These are phyloP conservation scores for Papilio protenor DNA, from an alignment of 2,888 invertebrate species.

Conservation along the genomic window DNA sequence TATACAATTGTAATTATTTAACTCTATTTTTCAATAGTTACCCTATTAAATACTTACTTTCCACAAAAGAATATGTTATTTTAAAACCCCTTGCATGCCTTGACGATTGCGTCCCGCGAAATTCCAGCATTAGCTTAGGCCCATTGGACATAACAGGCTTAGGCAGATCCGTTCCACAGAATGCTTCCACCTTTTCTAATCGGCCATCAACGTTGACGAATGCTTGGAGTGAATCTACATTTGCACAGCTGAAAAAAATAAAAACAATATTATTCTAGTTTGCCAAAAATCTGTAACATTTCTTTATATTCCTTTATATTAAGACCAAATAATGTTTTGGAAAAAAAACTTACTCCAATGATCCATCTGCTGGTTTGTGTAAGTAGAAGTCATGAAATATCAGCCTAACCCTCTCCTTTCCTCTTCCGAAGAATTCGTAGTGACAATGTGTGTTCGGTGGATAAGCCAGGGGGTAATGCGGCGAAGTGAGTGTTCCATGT, in stretches of 20 bases:
- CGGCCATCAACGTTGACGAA: slow-evolving; percentile 92
- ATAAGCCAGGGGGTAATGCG: slow-evolving; percentile 93
- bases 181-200: slow-evolving; percentile 93
- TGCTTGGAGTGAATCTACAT: slow-evolving; percentile 91
- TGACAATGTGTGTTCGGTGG: slow-evolving; percentile 92
- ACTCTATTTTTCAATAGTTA: not conserved
- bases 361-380: slow-evolving; percentile 86
- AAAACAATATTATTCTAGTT: not conserved
- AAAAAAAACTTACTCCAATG: slow-evolving; percentile 85
- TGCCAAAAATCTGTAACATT: not conserved
- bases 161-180: slow-evolving; percentile 93
- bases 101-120: slow-evolving; percentile 91
- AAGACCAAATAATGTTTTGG: not conserved
- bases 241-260: slow-evolving; percentile 87
- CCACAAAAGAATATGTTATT: slow-evolving; percentile 94
- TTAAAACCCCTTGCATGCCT: slow-evolving; percentile 93
- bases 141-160: slow-evolving; percentile 97
- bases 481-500: slow-evolving; percentile 93
- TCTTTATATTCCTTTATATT: not conserved
- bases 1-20: too few species aligned
- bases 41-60: slow-evolving; percentile 87
- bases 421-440: slow-evolving; percentile 95
- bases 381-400: slow-evolving; percentile 93
- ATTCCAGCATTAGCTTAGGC: slow-evolving; percentile 93
- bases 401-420: slow-evolving; percentile 93